Evolutionary conservation across 1,140 invertebrate species (phyloP).

Genomic region (Contarinia nasturtii): DNA sequence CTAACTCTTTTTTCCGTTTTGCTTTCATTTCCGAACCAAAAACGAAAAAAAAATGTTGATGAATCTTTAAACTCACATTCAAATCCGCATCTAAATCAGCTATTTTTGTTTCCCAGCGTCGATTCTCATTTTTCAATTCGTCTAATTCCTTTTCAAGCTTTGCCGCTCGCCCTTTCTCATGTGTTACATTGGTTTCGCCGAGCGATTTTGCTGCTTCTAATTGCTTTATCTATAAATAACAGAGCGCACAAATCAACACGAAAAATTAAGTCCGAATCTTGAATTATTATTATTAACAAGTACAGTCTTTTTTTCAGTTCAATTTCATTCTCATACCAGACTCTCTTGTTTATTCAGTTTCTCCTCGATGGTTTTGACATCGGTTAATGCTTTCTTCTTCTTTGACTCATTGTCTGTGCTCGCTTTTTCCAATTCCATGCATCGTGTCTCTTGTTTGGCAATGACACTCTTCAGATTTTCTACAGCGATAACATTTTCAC

Average conservation of each 20-base stretch:
- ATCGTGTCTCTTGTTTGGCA: not conserved
- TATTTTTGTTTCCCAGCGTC: constrained; percentile 16
- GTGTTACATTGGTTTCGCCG: constrained; percentile 14
- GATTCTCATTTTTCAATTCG: constrained; percentile 31
- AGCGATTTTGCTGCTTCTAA: constrained; percentile 12
- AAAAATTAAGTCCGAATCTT: no score
- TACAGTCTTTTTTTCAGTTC: no score
- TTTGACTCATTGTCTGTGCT: constrained; percentile 18
- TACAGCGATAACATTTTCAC: not conserved
- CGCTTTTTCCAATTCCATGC: constrained; percentile 16
- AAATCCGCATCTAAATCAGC: constrained; percentile 25
- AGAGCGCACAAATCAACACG: not conserved
- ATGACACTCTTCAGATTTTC: not conserved
- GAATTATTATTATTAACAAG: no score
- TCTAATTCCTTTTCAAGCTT: constrained; percentile 42
- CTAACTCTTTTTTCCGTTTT: not conserved
- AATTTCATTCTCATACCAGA: constrained; percentile 9
- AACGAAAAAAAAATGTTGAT: constrained; percentile 1
- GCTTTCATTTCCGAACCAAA: not conserved
- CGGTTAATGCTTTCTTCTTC: constrained; percentile 11
- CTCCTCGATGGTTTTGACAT: constrained; percentile 19
- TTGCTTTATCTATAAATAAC: constrained; percentile 11
- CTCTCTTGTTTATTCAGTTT: constrained; percentile 19
- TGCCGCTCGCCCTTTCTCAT: constrained; percentile 32
- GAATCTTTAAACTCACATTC: constrained; percentile 1